phyloP scores from a whole-genome alignment of 2,888 invertebrate species.

The Omphaloscelis lunosa region DNA sequence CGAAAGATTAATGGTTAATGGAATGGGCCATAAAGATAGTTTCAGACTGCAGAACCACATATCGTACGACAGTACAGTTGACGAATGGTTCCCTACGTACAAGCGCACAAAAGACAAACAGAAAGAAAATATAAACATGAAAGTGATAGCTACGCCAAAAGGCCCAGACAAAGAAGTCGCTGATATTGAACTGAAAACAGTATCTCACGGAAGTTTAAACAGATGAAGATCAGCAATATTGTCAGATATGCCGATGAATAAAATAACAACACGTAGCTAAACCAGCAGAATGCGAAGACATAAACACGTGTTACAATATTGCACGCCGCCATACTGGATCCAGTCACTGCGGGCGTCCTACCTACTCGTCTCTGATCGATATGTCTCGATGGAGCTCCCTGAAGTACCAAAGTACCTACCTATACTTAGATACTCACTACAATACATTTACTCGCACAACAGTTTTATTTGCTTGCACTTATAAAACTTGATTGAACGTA shows the following conservation, averaged over 20 bases:
- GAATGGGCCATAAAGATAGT: slow-evolving; percentile 73
- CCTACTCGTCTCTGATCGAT: slow-evolving; percentile 79
- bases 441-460: slow-evolving; percentile 19
- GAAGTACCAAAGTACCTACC: slow-evolving; percentile 46
- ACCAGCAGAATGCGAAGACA: slow-evolving; percentile 39
- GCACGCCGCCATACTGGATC: slow-evolving; percentile 46
- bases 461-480: slow-evolving; percentile 15
- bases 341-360: slow-evolving; percentile 52
- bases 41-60: slow-evolving; percentile 70
- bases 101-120: slow-evolving; percentile 29
- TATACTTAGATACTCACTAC: slow-evolving; percentile 25
- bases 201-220: slow-evolving; percentile 40
- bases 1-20: slow-evolving; percentile 67
- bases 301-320: slow-evolving; percentile 53
- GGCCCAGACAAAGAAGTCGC: slow-evolving; percentile 19
- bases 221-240: slow-evolving; percentile 38
- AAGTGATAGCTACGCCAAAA: slow-evolving; percentile 3
- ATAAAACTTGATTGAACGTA: slow-evolving; percentile 21
- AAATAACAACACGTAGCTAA: slow-evolving; percentile 27
- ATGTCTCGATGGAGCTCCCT: slow-evolving; percentile 80
- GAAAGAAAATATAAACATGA: slow-evolving; percentile 35
- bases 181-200: slow-evolving; percentile 25
- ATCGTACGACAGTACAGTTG: slow-evolving; percentile 59
- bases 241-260: slow-evolving; percentile 18
- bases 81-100: slow-evolving; percentile 17